Conservation (phyloP, 2,797 vertebrate genomes). For the Labeo calbasu region DNA sequence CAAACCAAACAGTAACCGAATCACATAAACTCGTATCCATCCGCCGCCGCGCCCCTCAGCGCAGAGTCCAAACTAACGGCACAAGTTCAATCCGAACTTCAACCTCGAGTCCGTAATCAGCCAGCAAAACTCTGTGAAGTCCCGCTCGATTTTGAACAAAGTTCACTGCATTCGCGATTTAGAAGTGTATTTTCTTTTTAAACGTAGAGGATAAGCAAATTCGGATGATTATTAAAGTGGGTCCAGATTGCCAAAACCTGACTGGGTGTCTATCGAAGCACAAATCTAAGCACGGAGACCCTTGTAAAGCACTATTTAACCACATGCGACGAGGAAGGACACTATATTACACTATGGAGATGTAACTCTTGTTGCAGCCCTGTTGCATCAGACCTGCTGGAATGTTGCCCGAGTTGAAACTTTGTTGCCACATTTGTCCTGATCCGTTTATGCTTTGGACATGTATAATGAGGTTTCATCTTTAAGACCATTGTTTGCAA, state of each 20-base stretch:
- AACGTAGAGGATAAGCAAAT: not conserved
- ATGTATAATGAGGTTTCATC: constrained; percentile 57
- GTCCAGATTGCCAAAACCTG: constrained; percentile 15
- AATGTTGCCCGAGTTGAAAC: constrained; percentile 76
- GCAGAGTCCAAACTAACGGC: constrained; percentile 11
- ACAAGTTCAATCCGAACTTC: constrained; percentile 28
- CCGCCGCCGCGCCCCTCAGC: constrained; percentile 54
- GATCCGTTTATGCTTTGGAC: constrained; percentile 50
- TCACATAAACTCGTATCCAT: constrained; percentile 59
- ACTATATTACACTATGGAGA: constrained; percentile 73
- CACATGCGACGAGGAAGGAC: constrained; percentile 75
- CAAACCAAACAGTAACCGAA: constrained; percentile 61
- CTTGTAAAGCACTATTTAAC: constrained; percentile 73
- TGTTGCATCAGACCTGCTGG: constrained; percentile 86
- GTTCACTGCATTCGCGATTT: not conserved
- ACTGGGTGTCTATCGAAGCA: not conserved
- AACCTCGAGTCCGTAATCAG: not conserved
- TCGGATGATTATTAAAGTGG: not conserved
- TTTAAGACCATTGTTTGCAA: constrained; percentile 54
- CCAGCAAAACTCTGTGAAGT: not conserved
- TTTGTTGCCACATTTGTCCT: constrained; percentile 70
- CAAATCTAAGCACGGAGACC: constrained; percentile 3
- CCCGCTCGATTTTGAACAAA: not conserved
- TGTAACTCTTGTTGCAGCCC: constrained; percentile 82
- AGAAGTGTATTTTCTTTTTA: not conserved